phyloP scores from a whole-genome alignment of 2,113 vertebrate species.

The Zosterops hypoxanthus region DNA sequence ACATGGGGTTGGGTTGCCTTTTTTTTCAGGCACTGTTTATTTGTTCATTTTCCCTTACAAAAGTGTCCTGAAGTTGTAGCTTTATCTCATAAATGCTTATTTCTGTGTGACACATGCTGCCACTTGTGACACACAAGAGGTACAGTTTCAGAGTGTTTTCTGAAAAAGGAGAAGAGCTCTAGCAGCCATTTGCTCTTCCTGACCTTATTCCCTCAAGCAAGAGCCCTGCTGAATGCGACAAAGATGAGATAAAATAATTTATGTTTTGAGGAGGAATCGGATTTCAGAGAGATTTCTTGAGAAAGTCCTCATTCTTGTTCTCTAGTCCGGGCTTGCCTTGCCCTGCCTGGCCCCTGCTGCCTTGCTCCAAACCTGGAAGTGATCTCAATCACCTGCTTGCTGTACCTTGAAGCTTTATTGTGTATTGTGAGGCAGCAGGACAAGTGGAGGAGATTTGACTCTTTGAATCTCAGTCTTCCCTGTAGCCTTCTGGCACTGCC shows the following conservation, averaged over 20 bases:
- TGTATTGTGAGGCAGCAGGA: background rate
- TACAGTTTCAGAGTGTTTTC: background rate
- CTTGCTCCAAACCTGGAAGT: background rate
- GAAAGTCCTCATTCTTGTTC: background rate
- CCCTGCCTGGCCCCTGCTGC: background rate
- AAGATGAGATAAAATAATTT: background rate
- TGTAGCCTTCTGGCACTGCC: background rate
- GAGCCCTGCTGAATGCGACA: background rate
- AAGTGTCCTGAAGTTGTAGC: background rate
- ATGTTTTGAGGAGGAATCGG: background rate
- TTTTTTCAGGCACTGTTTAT: background rate
- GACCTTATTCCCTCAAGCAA: background rate
- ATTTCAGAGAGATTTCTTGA: slow-evolving; percentile 2
- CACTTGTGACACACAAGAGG: background rate
- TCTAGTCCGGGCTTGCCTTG: background rate
- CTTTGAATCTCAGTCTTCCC: background rate
- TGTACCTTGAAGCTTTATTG: background rate
- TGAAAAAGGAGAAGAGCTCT: background rate
- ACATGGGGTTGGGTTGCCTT: background rate
- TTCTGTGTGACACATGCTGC: background rate
- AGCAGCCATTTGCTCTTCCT: background rate
- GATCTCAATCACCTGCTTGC: background rate
- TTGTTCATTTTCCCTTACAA: background rate
- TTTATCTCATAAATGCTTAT: background rate
- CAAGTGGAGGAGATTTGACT: background rate